Base-by-base conservation (phyloP, 2,888 invertebrate species). In the Phragmatobia fuliginosa region DNA sequence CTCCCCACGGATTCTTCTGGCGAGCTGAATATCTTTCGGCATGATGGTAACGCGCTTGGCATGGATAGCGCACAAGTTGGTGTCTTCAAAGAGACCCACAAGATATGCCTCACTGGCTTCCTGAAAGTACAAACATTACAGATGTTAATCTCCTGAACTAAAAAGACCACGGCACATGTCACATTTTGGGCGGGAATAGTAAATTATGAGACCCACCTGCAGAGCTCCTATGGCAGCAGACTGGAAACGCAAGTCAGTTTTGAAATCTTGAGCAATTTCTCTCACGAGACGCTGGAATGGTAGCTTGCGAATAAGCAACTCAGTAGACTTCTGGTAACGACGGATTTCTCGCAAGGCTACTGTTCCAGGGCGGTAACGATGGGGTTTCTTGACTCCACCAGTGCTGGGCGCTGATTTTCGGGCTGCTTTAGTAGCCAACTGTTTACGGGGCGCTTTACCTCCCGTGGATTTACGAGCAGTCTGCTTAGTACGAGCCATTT, bases 401-500 rank as follows among this genome's bases (percentile, higher is more conserved):
- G 99, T 98, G 80, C 98, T 98, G 49, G 99, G 99, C 45, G 99
- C 99, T 76, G 98, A 98, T 95, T 99, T 99, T 93, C 99, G 97
- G 56, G 99, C 99, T 49, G 99, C 99, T 95, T 99, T 99, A 66
- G 99, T 99, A 61, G 99, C 99, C 92, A 97, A 92, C 92, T 99
- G 99, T 95, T 99, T 99, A 86, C 99, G 97, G 72, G 99, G 99
- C 84, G 99, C 99, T 96, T 99, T 99, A 86, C 99, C 99, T 97
- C 99, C 99, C 70, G 99, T 99, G 0, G 98, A 98, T 94, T 99
- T 99, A 97, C 99, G 98, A 68, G 99, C 99, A 68, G 99, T 99
- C 93, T 99, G 99, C 97, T 99, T 99, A 38, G 99, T 99, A 97
- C 99, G 98, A 80, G 99, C 99, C 99, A 99, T 99, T 16, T n/a